Conservation (phyloP, 2,113 vertebrate genomes). For the Poeciliopsis turrubarensis region DNA sequence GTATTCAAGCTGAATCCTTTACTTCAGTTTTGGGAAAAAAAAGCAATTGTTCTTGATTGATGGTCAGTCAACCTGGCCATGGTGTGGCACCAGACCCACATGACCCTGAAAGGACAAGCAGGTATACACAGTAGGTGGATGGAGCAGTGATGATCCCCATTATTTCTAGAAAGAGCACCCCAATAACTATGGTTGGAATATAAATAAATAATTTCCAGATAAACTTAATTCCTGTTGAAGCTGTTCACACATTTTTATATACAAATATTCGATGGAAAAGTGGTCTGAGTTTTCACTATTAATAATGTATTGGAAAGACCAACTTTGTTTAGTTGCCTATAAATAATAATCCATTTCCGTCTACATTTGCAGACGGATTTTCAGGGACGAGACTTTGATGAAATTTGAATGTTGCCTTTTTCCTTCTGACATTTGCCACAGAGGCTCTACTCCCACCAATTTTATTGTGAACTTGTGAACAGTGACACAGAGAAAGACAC, state of each 20-base stretch:
- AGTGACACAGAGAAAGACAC: conserved; percentile 15
- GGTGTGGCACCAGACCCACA: too few relatives aligned
- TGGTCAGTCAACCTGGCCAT: too few relatives aligned
- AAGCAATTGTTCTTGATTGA: neutral
- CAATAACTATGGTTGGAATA: too few relatives aligned
- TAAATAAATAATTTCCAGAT: too few relatives aligned
- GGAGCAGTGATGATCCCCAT: too few relatives aligned
- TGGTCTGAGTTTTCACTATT: neutral
- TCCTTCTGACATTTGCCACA: conserved; percentile 59
- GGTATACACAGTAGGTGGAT: too few relatives aligned
- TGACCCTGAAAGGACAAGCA: too few relatives aligned
- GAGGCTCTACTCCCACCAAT: conserved; percentile 25
- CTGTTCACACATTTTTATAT: neutral
- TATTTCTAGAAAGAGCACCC: too few relatives aligned
- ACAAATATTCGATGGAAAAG: neutral
- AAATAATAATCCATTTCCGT: conserved; percentile 15
- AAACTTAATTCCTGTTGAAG: neutral
- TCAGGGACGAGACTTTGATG: conserved; percentile 7
- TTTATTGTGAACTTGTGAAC: conserved; percentile 39
- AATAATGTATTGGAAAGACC: neutral
- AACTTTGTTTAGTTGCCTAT: conserved; percentile 6
- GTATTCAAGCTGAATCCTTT: neutral
- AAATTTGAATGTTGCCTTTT: conserved; percentile 49
- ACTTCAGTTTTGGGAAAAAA: neutral
- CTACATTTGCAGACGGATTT: conserved; percentile 30